These are phyloP conservation scores for Athalia cordata DNA, from an alignment of 2,888 invertebrate species.

Conservation along the genomic window DNA sequence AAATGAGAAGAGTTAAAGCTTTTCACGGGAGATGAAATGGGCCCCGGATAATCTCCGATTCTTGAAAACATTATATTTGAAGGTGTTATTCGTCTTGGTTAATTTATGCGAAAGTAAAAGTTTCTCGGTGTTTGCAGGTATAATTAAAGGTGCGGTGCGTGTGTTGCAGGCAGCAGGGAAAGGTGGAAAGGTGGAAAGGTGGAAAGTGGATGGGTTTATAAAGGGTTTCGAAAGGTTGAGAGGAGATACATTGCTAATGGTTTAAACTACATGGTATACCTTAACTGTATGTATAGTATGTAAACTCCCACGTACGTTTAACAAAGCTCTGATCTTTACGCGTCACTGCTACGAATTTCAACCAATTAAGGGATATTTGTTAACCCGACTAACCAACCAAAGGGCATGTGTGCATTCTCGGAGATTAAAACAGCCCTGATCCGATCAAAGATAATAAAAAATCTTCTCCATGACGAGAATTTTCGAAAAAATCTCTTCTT, in stretches of 20 bases:
- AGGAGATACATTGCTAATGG: slow-evolving; percentile 35
- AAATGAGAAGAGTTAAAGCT: too few species aligned
- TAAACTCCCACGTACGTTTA: slow-evolving; percentile 22
- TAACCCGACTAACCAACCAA: too few species aligned
- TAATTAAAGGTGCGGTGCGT: not conserved
- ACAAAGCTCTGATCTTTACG: not conserved
- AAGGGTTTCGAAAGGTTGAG: slow-evolving; percentile 7
- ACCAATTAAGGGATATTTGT: too few species aligned
- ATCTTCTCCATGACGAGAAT: too few species aligned
- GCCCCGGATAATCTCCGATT: not conserved
- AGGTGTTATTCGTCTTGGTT: not conserved
- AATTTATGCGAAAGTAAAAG: slow-evolving; percentile 8
- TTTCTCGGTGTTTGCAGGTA: not conserved
- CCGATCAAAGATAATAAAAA: too few species aligned
- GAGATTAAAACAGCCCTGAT: too few species aligned
- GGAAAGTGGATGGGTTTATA: not conserved
- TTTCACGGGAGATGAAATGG: too few species aligned
- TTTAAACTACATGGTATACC: slow-evolving; percentile 3
- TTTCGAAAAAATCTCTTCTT: too few species aligned
- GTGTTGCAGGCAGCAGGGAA: not conserved
- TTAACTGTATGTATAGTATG: not conserved
- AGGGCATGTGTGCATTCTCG: too few species aligned
- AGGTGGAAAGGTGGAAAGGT: not conserved
- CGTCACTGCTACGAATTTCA: not conserved
- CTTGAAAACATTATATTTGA: not conserved